These are phyloP conservation scores for Odontophorus gujanensis DNA, from an alignment of 2,113 vertebrate genomes.

Conservation along the genomic window DNA sequence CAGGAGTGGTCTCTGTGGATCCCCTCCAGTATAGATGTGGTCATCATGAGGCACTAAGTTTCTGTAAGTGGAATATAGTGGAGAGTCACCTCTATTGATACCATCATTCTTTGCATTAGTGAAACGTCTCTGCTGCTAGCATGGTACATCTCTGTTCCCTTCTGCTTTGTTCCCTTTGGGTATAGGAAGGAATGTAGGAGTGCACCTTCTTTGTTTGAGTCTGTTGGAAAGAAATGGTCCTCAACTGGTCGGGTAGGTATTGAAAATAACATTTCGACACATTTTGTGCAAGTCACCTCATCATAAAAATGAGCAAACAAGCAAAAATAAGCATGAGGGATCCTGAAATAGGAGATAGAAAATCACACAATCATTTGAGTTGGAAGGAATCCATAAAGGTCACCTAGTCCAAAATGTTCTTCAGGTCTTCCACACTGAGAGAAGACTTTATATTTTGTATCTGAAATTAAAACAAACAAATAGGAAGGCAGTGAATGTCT, in stretches of 20 bases:
- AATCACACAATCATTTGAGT: too few species aligned
- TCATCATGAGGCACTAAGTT: neutral
- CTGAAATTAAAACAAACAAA: neutral
- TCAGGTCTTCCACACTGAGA: neutral
- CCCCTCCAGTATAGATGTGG: too few species aligned
- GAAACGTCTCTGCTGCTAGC: neutral
- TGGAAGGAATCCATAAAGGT: too few species aligned
- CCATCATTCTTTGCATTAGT: neutral
- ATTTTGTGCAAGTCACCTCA: neutral
- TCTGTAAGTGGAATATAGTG: fast-evolving
- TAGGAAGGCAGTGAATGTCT: neutral
- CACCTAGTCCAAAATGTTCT: neutral
- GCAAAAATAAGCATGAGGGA: neutral
- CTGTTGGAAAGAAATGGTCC: neutral
- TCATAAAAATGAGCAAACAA: neutral
- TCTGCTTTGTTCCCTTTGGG: neutral
- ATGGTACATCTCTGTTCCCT: fast-evolving
- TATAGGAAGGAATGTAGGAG: neutral
- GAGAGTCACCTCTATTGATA: neutral
- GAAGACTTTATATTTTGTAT: neutral
- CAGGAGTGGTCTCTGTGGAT: neutral
- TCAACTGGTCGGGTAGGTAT: neutral
- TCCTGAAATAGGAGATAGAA: neutral
- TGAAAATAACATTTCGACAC: neutral
- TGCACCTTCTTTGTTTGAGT: neutral